Conservation (phyloP, 2,888 invertebrate species). For the Lycocerus yunnanus region DNA sequence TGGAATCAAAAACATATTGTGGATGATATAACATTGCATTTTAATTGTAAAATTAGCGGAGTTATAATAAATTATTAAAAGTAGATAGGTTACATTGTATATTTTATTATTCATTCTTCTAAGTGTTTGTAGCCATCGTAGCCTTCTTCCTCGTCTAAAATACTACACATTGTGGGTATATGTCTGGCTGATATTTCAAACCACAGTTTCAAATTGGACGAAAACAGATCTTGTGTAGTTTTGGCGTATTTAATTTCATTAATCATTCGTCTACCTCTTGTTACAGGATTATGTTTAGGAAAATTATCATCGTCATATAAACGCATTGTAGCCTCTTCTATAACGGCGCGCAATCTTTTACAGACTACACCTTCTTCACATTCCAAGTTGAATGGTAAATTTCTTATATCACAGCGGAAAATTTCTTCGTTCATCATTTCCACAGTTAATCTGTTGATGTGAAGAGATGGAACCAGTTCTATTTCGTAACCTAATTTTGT, state of each 20-base stretch:
- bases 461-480: constrained; percentile 40
- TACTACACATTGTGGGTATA: neutral
- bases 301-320: constrained; percentile 33
- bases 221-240: constrained; percentile 6
- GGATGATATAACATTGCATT: too few species aligned
- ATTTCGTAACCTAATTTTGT: constrained; percentile 38
- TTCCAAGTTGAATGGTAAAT: constrained; percentile 46
- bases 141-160: neutral
- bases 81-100: too few species aligned
- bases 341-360: constrained; percentile 37
- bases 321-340: constrained; percentile 41
- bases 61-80: too few species aligned
- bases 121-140: neutral
- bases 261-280: neutral
- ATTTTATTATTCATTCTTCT: too few species aligned
- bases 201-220: constrained; percentile 2
- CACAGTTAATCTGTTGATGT: constrained; percentile 44
- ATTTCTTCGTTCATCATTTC: constrained; percentile 44
- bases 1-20: too few species aligned
- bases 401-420: constrained; percentile 46
- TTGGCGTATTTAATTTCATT: constrained; percentile 7
- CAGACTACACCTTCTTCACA: constrained; percentile 45
- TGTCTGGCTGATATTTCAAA: constrained; percentile 4
- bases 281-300: constrained; percentile 21
- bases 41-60: too few species aligned